Conservation (phyloP, 2,797 vertebrate genomes). For the Arctocebus calabarensis region DNA sequence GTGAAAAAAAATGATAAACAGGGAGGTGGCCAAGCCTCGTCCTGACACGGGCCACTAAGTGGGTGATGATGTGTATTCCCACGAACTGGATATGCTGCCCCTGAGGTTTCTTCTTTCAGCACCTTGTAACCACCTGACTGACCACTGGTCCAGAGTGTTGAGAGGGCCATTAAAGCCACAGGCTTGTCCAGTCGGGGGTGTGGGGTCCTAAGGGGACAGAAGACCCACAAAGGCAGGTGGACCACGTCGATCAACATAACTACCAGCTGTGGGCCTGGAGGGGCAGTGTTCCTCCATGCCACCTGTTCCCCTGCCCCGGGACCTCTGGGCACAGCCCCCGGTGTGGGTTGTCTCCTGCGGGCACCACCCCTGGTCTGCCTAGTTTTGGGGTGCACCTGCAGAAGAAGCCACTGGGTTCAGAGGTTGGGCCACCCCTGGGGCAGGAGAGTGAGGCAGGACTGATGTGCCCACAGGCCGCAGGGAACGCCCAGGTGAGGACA, state of each 20-base stretch:
- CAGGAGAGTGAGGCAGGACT: rapidly evolving
- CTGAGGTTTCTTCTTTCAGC: neutral
- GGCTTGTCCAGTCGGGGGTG: neutral
- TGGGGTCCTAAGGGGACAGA: neutral
- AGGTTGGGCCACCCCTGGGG: neutral
- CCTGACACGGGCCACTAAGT: neutral
- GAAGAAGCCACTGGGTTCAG: neutral
- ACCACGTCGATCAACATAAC: rapidly evolving
- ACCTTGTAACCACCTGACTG: neutral
- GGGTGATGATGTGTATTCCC: neutral
- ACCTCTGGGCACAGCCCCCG: rapidly evolving
- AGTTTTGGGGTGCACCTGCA: neutral
- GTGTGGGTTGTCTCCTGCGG: neutral
- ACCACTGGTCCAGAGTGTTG: rapidly evolving
- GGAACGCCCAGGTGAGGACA: no score
- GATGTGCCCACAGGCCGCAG: rapidly evolving
- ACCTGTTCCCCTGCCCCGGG: rapidly evolving
- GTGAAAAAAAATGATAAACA: no score
- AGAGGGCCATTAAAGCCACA: neutral
- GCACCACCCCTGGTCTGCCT: neutral
- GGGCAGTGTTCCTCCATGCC: no score
- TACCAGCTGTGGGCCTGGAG: neutral
- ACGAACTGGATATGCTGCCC: rapidly evolving
- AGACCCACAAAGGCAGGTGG: neutral
- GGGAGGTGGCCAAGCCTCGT: neutral